These are phyloP conservation scores for Drosophila guanche DNA, from an alignment of 1,140 invertebrate genomes.

Conservation along the genomic window DNA sequence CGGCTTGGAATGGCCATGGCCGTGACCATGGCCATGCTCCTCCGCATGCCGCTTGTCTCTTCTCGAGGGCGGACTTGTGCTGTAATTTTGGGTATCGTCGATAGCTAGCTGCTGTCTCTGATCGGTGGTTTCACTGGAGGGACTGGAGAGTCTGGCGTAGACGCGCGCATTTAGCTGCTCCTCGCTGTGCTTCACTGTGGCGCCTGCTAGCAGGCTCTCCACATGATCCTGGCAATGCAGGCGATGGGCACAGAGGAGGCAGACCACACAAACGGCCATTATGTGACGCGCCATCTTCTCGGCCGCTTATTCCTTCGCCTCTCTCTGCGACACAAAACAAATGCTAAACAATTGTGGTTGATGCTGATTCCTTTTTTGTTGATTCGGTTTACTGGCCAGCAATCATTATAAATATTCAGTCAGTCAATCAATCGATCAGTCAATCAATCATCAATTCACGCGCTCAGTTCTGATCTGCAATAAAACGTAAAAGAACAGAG, in stretches of 20 bases:
- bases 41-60: slow-evolving; percentile 75
- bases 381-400: slow-evolving; percentile 22
- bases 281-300: slow-evolving; percentile 77
- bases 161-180: slow-evolving; percentile 63
- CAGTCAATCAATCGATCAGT: neutral
- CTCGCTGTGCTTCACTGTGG: slow-evolving; percentile 40
- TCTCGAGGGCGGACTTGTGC: slow-evolving; percentile 64
- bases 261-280: slow-evolving; percentile 91
- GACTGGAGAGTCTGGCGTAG: slow-evolving; percentile 56
- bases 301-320: neutral
- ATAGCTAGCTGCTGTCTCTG: slow-evolving; percentile 58
- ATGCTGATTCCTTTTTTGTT: slow-evolving; percentile 18
- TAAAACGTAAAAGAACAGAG: slow-evolving; percentile 7
- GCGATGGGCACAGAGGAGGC: slow-evolving; percentile 89
- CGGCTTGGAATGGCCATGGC: slow-evolving; percentile 7
- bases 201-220: slow-evolving; percentile 30
- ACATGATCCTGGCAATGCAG: slow-evolving; percentile 88
- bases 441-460: slow-evolving; percentile 45
- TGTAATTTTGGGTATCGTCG: slow-evolving; percentile 70
- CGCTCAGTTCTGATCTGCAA: slow-evolving; percentile 57
- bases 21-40: slow-evolving; percentile 49
- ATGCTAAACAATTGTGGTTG: neutral
- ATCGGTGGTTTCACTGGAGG: slow-evolving; percentile 77
- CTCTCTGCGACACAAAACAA: slow-evolving; percentile 11
- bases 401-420: slow-evolving; percentile 52